Percentiles rank a stretch among this genome's conserved stretches.
phyloP scores from a whole-genome alignment of 2,113 vertebrate genomes.

The Elanus axillaris region DNA sequence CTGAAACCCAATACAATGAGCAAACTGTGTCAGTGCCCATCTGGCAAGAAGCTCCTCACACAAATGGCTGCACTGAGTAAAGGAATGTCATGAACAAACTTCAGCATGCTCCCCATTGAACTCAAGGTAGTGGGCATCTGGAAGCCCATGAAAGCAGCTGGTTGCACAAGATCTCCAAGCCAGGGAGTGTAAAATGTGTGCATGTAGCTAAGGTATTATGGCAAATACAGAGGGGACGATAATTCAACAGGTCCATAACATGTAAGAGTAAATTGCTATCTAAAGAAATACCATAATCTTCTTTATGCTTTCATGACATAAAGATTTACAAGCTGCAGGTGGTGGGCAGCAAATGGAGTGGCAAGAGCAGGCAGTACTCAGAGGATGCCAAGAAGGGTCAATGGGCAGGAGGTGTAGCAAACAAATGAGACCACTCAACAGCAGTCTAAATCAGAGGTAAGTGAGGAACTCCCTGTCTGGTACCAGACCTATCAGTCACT shows the following conservation, averaged over 20 bases:
- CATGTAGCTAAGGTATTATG: neutral
- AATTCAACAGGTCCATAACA: neutral
- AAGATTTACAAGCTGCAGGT: neutral
- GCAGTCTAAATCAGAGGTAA: neutral
- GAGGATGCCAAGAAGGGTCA: neutral
- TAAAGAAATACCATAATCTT: neutral
- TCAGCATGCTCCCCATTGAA: neutral
- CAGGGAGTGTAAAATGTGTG: neutral
- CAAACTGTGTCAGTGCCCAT: neutral
- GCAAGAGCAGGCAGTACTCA: neutral
- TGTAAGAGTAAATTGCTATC: neutral
- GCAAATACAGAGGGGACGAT: neutral
- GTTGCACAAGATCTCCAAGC: neutral
- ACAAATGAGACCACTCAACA: neutral
- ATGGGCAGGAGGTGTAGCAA: neutral
- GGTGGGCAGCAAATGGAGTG: neutral
- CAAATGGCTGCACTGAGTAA: neutral
- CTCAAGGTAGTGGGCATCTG: neutral
- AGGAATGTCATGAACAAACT: neutral
- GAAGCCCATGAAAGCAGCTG: neutral
- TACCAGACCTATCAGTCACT: neutral
- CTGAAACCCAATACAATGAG: no score
- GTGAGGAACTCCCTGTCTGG: neutral
- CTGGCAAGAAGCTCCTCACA: neutral
- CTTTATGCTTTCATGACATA: neutral